Conservation (phyloP, 2,888 invertebrate genomes). For the Cetonia aurata region DNA sequence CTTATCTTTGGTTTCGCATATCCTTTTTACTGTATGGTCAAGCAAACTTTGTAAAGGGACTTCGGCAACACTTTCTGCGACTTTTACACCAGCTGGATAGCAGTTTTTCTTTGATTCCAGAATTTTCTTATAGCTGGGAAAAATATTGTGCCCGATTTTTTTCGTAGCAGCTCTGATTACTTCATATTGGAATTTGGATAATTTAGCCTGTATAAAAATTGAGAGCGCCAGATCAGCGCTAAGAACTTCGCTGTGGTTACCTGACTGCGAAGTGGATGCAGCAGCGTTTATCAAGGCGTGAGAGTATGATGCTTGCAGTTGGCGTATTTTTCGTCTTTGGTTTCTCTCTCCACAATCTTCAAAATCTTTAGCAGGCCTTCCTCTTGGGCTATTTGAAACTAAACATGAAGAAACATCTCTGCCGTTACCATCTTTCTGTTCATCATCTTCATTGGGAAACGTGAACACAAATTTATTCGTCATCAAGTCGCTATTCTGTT, state of each 20-base stretch:
- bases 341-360: constrained; percentile 27
- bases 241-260: neutral
- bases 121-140: too few species aligned
- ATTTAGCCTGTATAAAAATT: too few species aligned
- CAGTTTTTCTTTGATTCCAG: too few species aligned
- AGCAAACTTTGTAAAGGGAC: too few species aligned
- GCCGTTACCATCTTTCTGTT: neutral
- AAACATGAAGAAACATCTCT: constrained; percentile 11
- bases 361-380: constrained; percentile 23
- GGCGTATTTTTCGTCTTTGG: constrained; percentile 19
- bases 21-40: too few species aligned
- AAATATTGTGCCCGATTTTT: too few species aligned
- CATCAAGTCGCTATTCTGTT: constrained; percentile 16
- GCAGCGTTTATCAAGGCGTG: constrained; percentile 16
- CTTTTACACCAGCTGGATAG: too few species aligned
- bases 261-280: constrained; percentile 8
- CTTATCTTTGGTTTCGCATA: too few species aligned
- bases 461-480: constrained; percentile 11
- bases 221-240: too few species aligned
- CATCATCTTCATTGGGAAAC: constrained; percentile 12
- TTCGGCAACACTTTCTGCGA: too few species aligned
- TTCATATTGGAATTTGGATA: too few species aligned
- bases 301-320: constrained; percentile 10
- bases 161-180: too few species aligned
- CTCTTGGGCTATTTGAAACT: neutral